phyloP scores from a whole-genome alignment of 2,797 vertebrate species.

The Phrynocephalus forsythii region DNA sequence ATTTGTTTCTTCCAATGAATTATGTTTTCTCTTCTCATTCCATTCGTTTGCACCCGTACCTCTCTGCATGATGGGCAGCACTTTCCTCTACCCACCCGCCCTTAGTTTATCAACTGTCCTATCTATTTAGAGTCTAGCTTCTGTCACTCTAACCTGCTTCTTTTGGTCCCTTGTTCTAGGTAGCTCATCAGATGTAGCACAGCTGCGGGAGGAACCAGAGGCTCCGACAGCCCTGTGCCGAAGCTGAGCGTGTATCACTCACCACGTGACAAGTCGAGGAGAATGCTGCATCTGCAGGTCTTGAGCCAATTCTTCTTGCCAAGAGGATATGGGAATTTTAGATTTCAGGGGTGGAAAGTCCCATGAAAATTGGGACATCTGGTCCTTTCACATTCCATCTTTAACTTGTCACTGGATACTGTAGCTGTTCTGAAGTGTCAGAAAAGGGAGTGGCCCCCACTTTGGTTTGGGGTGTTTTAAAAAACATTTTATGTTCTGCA shows the following conservation, averaged over 20 bases:
- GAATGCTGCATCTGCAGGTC: constrained; percentile 33
- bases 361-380: constrained; percentile 71
- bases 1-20: neutral
- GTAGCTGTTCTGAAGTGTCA: constrained; percentile 49
- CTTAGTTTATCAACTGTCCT: neutral
- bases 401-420: constrained; percentile 54
- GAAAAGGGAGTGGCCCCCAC: constrained; percentile 52
- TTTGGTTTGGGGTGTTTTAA: neutral
- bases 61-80: neutral
- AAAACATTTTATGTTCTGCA: constrained; percentile 7
- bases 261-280: neutral
- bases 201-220: constrained; percentile 55
- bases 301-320: constrained; percentile 60
- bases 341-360: constrained; percentile 61
- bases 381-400: constrained; percentile 55
- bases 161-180: accelerated
- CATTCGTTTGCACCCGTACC: neutral
- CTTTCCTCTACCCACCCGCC: neutral
- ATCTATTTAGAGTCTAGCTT: constrained; percentile 6
- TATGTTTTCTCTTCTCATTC: neutral
- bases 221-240: neutral
- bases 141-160: neutral
- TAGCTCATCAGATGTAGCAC: constrained; percentile 51
- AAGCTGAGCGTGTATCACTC: neutral
- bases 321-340: constrained; percentile 61